These are phyloP conservation scores for Julus scanicus DNA, from an alignment of 2,888 invertebrate species.

Conservation along the genomic window DNA sequence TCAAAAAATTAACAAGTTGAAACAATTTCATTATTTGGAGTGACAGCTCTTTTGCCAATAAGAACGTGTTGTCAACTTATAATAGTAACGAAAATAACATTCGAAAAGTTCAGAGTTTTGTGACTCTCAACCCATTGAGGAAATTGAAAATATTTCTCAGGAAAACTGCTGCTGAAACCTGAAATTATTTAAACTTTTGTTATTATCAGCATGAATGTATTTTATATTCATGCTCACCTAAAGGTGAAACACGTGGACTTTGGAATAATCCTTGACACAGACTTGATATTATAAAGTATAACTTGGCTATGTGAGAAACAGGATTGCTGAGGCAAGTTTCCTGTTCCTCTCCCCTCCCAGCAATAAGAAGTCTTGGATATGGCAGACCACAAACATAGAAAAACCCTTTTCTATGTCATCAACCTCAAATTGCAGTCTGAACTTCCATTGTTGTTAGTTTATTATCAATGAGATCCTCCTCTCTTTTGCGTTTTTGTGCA, in stretches of 20 bases:
- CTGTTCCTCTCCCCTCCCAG: not conserved
- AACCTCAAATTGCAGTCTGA: not conserved
- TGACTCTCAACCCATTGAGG: no score
- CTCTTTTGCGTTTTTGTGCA: not conserved
- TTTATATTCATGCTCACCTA: no score
- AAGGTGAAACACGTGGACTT: not conserved
- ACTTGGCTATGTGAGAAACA: not conserved
- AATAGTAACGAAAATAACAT: no score
- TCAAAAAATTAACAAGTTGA: no score
- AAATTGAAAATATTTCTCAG: no score
- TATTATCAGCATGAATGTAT: no score
- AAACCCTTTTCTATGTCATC: not conserved
- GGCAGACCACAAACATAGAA: not conserved
- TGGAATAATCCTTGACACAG: not conserved
- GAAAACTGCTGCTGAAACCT: no score
- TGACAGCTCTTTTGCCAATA: no score
- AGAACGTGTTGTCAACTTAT: no score
- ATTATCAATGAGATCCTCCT: conserved; percentile 8
- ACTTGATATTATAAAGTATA: not conserved
- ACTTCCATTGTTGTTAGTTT: not conserved
- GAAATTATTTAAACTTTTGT: no score
- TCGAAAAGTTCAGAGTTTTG: no score
- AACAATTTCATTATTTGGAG: no score
- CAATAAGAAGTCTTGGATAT: not conserved
- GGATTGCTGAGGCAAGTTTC: not conserved